Conservation (phyloP, 2,888 invertebrate genomes). For the Eurytoma adleriae region DNA sequence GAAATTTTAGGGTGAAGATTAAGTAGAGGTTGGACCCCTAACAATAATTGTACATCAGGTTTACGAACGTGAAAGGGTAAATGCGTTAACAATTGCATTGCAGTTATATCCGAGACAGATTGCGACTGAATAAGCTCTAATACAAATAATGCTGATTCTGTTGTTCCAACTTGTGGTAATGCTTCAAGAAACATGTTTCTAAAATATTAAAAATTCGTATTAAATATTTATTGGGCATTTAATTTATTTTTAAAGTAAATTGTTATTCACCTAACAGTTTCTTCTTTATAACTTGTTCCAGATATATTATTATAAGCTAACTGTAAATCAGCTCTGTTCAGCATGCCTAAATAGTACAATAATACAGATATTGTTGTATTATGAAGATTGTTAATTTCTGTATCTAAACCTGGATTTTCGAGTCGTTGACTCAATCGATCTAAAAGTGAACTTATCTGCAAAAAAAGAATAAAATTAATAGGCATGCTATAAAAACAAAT, state of each 20-base stretch:
- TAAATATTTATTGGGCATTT: not conserved
- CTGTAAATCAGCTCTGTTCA: constrained; percentile 72
- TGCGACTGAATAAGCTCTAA: constrained; percentile 81
- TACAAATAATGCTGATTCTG: constrained; percentile 81
- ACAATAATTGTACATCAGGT: constrained; percentile 77
- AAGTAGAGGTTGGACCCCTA: constrained; percentile 79
- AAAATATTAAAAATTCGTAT: constrained; percentile 43
- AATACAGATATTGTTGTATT: constrained; percentile 75
- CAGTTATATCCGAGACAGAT: constrained; percentile 81
- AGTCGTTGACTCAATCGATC: constrained; percentile 71
- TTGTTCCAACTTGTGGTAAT: constrained; percentile 83
- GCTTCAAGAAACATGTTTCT: constrained; percentile 85
- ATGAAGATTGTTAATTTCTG: constrained; percentile 72
- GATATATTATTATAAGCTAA: constrained; percentile 71
- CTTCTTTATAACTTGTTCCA: constrained; percentile 86
- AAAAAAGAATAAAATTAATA: not conserved
- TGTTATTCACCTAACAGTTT: constrained; percentile 79
- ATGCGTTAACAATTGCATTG: constrained; percentile 82
- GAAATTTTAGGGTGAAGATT: constrained; percentile 73
- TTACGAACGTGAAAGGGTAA: constrained; percentile 85
- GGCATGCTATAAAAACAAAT: not conserved
- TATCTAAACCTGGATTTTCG: constrained; percentile 72
- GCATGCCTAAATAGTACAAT: constrained; percentile 74
- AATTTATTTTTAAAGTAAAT: constrained; percentile 10
- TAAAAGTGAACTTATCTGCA: constrained; percentile 69